Evolutionary conservation across 2,888 invertebrate genomes (phyloP), one percentile per base, ranked within the genome.

Genomic region (Limnephilus lunatus): DNA sequence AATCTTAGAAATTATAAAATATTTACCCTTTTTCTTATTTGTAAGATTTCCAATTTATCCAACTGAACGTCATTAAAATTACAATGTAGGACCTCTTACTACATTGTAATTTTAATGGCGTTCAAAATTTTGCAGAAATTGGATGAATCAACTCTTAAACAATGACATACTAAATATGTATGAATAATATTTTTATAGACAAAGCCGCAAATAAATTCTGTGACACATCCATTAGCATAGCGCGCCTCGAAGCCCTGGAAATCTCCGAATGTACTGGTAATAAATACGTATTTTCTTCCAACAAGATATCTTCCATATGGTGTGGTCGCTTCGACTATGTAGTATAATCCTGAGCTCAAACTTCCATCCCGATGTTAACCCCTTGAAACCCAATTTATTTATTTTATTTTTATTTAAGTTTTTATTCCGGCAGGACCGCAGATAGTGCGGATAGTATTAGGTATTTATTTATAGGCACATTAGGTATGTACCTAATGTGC

Each of bases 141-240:
- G 68, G n/a, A 68, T 68, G n/a, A 68, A 68, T n/a, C 68, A 25
- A 53, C 25, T 25, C 25, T 25, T 39, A 25, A n/a, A 68, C 25
- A 68, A 9, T 2, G 7, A 7, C 68, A 11, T 68, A 4, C 3
- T 19, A 19, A n/a, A 19, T 53, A 53, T 53, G 5, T 53, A 48
- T 19, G 53, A 68, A 68, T 68, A 68, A 68, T 9, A 68, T 68
- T 68, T 44, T 68, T 68, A n/a, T n/a, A 25, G 25, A 68, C 25
- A 68, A 68, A 68, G 25, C 68, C 25, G 7, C 68, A 83, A 25
- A 83, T 44, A 44, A 86, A 86, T 86, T 14, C 11, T 48, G 5
- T 48, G 86, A 86, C 86, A 86, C 11, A 86, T 86, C 86, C 44
- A 86, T 86, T 86, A 86, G 39, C 86, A 86, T 86, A 86, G 68